Evolutionary conservation across 2,113 vertebrate genomes (phyloP), one percentile per base, ranked within the genome.

Genomic region (Gasterosteus aculeatus): DNA sequence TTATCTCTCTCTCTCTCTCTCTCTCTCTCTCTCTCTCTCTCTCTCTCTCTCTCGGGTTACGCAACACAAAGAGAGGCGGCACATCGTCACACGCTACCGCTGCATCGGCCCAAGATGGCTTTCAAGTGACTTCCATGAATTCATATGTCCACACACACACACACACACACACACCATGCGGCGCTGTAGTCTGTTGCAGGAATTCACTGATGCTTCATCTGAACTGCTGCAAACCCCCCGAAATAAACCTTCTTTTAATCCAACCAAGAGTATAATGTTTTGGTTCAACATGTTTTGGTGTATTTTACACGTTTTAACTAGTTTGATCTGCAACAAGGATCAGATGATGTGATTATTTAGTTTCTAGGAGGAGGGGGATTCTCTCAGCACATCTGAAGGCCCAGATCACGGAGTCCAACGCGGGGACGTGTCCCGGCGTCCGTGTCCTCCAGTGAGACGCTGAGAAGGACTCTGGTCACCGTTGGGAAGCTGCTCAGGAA

Each of bases 51-150:
- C 89, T 51, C 69, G 72, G 65, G 67, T 91, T 90, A 75, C 78
- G 38, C 85, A 86, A 91, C 78, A 69, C 69, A 41, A 11, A 41
- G 74, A 84, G 81, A 22, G 76, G 67, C 69, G 63, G 75, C 31
- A 80, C 76, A 87, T 82, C 42, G 31, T 46, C 59, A 60, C 59
- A 5, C 68, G 78, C 82, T 64, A 57, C 74, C 47, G 78, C 72
- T 38, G 74, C 77, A 22, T 58, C 72, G 83, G 75, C 53, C 80
- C 19, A 81, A 87, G 78, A 85, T 74, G 85, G 77, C 65, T 86
- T 81, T 87, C 77, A 66, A 75, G 61, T 79, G 86, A 85, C 86
- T 85, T 85, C 86, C 85, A 89, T 88, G 77, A 82, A 88, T 90
- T 85, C 31, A 86, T 90, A 74, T 80, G 83, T 85, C 67, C 84